Evolutionary conservation across 2,888 invertebrate species (phyloP).

Genomic region (Drosophila kanekoi): DNA sequence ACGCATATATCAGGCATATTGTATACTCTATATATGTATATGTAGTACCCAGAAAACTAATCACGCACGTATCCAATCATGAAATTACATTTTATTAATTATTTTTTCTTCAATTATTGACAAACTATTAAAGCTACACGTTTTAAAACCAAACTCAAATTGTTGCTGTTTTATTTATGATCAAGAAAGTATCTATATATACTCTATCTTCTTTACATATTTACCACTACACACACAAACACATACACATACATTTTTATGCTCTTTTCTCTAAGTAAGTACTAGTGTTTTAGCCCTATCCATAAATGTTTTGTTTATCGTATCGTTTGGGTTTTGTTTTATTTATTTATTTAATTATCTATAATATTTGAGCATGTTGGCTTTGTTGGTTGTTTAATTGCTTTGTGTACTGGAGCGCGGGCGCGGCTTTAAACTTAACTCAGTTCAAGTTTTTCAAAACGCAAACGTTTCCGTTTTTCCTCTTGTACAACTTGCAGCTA

Average conservation of each 20-base stretch:
- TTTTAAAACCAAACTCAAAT: constrained; percentile 66
- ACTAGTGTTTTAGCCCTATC: constrained; percentile 46
- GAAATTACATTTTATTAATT: constrained; percentile 50
- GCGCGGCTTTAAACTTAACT: constrained; percentile 56
- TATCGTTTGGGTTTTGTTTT: constrained; percentile 9
- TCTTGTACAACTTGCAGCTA: constrained; percentile 58
- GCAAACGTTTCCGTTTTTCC: constrained; percentile 50
- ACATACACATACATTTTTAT: constrained; percentile 34
- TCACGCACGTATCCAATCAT: constrained; percentile 65
- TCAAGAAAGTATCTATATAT: constrained; percentile 34
- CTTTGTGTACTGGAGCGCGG: constrained; percentile 70
- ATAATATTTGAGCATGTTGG: constrained; percentile 67
- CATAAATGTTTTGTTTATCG: constrained; percentile 58
- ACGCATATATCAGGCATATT: constrained; percentile 45
- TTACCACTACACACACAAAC: constrained; percentile 12
- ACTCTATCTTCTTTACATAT: constrained; percentile 25
- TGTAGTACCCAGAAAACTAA: constrained; percentile 58
- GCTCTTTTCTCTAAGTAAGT: constrained; percentile 47
- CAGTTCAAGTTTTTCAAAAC: constrained; percentile 41
- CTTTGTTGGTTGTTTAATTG: constrained; percentile 70
- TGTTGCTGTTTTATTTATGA: constrained; percentile 76
- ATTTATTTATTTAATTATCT: constrained; percentile 17
- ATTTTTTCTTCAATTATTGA: constrained; percentile 33
- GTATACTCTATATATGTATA: constrained; percentile 45
- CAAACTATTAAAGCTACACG: constrained; percentile 75